Base-by-base conservation (phyloP, 2,113 vertebrate species). In the Neodontobutis hainanensis region DNA sequence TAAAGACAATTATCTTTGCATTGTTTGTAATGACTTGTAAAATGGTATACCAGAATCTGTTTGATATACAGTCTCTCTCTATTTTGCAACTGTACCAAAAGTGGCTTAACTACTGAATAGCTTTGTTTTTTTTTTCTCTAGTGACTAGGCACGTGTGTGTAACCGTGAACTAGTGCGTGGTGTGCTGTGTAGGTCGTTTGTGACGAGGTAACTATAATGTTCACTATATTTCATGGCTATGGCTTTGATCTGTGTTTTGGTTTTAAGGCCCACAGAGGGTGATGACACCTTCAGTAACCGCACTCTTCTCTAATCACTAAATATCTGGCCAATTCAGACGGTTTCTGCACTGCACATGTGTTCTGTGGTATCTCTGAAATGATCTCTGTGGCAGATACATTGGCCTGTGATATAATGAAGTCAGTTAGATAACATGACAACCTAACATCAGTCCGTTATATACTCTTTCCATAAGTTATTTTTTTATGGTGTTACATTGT, bases 61-160 rank as follows among this genome's bases (percentile, higher is more conserved):
- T 96, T 96, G 94, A 95, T 96, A 94, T 94, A 94, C 91, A 88
- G 83, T 83, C 83, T 91, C 83, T 91, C 83, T 92, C 93, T 90
- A 89, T 90, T 95, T 96, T 96, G 95, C 96, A 96, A 95, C 92
- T 95, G 96, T 96, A 96, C 96, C 96, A 93, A 96, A 97, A 98
- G 96, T 98, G 96, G 96, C 96, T 98, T 98, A 93, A 96, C 93
- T 95, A 94, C 95, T 91, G 91, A 93, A 91, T 92, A 92, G 92
- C 91, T 94, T 93, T 89, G 85, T 89, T 80, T 83, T 40, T 40
- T 27, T 27, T 80, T 72, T 90, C 90, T 91, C 87, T 92, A 87
- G 92, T 93, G 87, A 90, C 86, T 93, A 92, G 91, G 90, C 89
- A 82, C 87, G 84, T 92, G 85, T 90, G 88, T 91, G 86, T 91